These are phyloP conservation scores for Pangasius macronema DNA, from an alignment of 2,797 vertebrate genomes.

Conservation along the genomic window DNA sequence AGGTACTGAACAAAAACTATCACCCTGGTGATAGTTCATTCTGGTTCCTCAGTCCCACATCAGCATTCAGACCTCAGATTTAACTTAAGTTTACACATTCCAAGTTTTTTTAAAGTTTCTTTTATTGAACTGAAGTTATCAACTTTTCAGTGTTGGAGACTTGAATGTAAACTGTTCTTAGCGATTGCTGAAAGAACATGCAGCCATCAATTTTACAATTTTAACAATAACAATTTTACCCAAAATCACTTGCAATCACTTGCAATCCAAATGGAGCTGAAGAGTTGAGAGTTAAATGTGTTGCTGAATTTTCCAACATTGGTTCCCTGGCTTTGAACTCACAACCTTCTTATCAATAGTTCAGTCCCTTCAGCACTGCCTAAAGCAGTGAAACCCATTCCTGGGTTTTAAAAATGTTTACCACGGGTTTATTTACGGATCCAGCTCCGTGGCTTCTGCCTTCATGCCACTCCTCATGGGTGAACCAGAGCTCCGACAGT, in stretches of 20 bases:
- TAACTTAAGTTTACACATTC: too few species aligned
- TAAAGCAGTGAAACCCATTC: background rate
- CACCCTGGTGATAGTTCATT: too few species aligned
- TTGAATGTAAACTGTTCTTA: too few species aligned
- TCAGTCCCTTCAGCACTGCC: background rate
- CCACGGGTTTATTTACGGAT: background rate
- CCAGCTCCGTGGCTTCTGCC: background rate
- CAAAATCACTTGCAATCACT: background rate
- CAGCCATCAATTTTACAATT: too few species aligned
- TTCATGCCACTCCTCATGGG: background rate
- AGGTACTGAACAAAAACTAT: too few species aligned
- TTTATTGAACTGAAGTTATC: too few species aligned
- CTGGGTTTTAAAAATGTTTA: background rate
- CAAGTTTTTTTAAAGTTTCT: too few species aligned
- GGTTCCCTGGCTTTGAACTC: background rate
- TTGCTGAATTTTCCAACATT: background rate
- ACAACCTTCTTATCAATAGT: background rate
- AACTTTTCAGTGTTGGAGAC: too few species aligned
- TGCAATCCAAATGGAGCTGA: background rate
- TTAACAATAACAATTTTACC: background rate
- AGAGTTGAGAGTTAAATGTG: background rate
- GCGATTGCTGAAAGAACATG: too few species aligned
- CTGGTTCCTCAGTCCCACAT: too few species aligned
- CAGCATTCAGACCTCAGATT: too few species aligned
- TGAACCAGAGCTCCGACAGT: background rate